These are phyloP conservation scores for Ditylenchus weischeri DNA, from an alignment of 2,888 invertebrate species.

Conservation along the genomic window DNA sequence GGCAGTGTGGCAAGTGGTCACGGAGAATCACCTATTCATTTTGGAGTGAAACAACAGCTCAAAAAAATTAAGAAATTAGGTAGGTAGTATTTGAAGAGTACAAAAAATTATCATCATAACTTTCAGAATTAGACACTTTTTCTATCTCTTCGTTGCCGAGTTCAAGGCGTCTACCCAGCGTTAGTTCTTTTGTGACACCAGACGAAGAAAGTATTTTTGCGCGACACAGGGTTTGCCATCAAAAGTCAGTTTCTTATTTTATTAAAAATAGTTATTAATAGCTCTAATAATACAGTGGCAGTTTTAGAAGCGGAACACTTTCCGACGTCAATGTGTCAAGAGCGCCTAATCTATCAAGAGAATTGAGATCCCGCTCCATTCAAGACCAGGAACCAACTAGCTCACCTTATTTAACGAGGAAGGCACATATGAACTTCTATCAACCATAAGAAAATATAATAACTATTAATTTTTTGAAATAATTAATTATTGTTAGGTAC, in stretches of 20 bases:
- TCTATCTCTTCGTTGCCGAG: not conserved
- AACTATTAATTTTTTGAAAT: too few species aligned
- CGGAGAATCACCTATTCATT: not conserved
- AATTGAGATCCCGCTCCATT: too few species aligned
- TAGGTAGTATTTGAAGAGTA: not conserved
- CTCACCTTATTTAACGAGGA: not conserved
- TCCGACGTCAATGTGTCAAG: too few species aligned
- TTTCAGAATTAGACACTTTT: slow-evolving; percentile 6
- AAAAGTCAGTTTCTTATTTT: too few species aligned
- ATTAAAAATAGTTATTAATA: too few species aligned
- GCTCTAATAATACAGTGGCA: too few species aligned
- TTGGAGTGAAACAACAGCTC: not conserved
- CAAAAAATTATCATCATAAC: not conserved
- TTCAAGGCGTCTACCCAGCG: slow-evolving; percentile 1
- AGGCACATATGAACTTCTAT: not conserved
- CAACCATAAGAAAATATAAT: too few species aligned
- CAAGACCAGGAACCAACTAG: not conserved
- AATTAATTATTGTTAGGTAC: too few species aligned
- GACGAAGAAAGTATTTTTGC: not conserved
- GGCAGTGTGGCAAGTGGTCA: slow-evolving; percentile 1
- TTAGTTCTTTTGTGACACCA: not conserved
- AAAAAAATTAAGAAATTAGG: slow-evolving; percentile 1
- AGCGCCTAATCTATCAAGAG: too few species aligned
- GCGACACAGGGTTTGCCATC: too few species aligned
- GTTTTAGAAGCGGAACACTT: too few species aligned